These are phyloP conservation scores for Hephaestus fuliginosus DNA, from an alignment of 2,797 vertebrate species.

Conservation along the genomic window DNA sequence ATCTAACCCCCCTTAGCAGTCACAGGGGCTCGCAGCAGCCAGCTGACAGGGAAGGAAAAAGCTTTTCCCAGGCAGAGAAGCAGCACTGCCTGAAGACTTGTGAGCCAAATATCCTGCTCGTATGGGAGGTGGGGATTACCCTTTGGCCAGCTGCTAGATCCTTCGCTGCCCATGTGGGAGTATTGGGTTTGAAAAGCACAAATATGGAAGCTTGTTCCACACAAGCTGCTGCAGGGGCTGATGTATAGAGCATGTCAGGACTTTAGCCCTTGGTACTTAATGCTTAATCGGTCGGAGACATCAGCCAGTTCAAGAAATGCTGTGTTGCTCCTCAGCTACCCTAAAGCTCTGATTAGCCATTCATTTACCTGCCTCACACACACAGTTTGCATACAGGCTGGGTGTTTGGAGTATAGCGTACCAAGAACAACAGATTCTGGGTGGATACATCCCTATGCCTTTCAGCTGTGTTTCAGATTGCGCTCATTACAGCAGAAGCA, in stretches of 20 bases:
- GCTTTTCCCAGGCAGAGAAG: constrained; percentile 66
- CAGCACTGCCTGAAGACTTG: constrained; percentile 59
- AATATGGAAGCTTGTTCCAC: constrained; percentile 39
- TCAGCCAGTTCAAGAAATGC: not conserved
- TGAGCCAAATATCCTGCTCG: constrained; percentile 65
- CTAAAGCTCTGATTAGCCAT: constrained; percentile 31
- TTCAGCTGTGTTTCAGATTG: constrained; percentile 1
- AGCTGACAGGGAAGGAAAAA: constrained; percentile 63
- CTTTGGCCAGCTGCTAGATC: constrained; percentile 54
- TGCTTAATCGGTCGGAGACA: constrained; percentile 9
- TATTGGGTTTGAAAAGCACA: constrained; percentile 42
- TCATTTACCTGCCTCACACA: constrained; percentile 13
- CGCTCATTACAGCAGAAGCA: not conserved
- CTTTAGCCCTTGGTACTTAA: constrained; percentile 29
- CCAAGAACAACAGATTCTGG: constrained; percentile 3
- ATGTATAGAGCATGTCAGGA: constrained; percentile 25
- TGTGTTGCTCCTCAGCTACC: not conserved
- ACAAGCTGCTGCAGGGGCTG: constrained; percentile 36
- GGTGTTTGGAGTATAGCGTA: not conserved
- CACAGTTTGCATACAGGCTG: not conserved
- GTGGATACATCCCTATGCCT: not conserved
- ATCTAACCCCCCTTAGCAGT: constrained; percentile 34
- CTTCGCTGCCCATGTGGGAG: constrained; percentile 45
- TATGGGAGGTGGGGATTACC: constrained; percentile 63
- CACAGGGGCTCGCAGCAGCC: constrained; percentile 54